Evolutionary conservation across 2,888 invertebrate species (phyloP), one percentile per base, ranked within the genome.

Genomic region (Melinaea marsaeus): DNA sequence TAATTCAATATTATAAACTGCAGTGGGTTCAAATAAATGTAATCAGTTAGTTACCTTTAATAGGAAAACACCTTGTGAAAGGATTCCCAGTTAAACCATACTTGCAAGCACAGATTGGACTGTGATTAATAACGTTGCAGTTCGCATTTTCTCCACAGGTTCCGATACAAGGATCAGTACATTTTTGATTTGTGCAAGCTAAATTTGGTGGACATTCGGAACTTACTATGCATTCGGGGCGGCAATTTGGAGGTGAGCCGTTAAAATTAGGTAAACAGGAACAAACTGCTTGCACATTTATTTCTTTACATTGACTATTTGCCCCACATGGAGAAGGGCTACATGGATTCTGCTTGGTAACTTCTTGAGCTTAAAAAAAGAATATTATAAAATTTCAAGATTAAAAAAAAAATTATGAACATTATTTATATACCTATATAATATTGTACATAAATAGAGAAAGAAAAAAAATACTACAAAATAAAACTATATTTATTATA

Each of bases 21-120:
- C 6, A 35, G 56, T 55, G 55, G 46, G 45, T 58, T 22, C 7
- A 9, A 61, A 54, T 37, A 72, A 81, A 80, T 42, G 6, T 42
- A 6, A 9, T 9, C 11, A 42, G 11, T 42, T 42, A 42, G 11
- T 42, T 76, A 90, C 90, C 79, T 79, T 83, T 90, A 46, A 93
- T 92, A 33, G 92, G 92, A 70, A 93, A 93, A 72, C 95, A 95
- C 76, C 92, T 92, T n/a, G 93, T 91, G 75, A 95, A 95, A 34
- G 96, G 95, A 92, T 95, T 95, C 65, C 96, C 96, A 3, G 94
- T 94, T 72, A 93, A 93, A 48, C 93, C 92, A 64, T 92, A 86
- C 68, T 93, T 92, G 75, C 96, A 96, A 64, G 93, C 93, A 77
- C 96, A 96, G 74, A 95, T 94, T 2, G 96, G 95, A 77, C 94